Base-by-base conservation (phyloP, 1,140 invertebrate species). In the Drosophila pachea region DNA sequence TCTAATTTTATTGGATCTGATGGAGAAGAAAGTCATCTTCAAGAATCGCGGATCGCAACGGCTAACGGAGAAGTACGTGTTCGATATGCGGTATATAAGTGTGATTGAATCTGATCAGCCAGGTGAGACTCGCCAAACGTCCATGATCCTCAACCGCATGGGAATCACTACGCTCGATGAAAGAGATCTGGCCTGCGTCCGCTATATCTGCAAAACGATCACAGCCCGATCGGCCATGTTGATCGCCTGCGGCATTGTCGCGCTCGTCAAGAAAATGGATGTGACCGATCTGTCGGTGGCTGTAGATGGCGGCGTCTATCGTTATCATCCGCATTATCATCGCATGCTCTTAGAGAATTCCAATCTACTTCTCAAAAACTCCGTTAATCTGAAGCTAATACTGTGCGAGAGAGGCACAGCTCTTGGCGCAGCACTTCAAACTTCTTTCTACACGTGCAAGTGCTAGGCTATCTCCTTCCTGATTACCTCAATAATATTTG, bases 331-430 rank as follows among this genome's bases (percentile, higher is more conserved):
- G 4, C 94, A 96, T 89, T 99, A 99, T 91, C 96, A 98, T 89
- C 92, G 96, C 89, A 91, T 99, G 52, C 98, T 99, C 94, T 94
- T 94, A 68, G 94, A 96, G 68, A 97, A 97, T 90, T 98, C 98
- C 81, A 90, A 91, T 16, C 91, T 96, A 87, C 91, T 98, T 5
- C 92, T 96, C 0, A 76, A 73, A 29, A 92, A 92, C 4, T 90
- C 91, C 12, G 88, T 91, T 40, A 92, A 98, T 95, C 98, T 98
- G 89, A 94, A 98, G 83, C 90, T 99, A 66, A 97, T 98, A 94
- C 89, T 98, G 55, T 99, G 97, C 0, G 97, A 99, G 87, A 98
- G 99, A 88, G 98, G 98, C 7, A 98, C 97, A 89, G 98, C 98
- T 73, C 40, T 90, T 58, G 63, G 91, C 68, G 89, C 49, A 8